These are phyloP conservation scores for Drosophila obscura DNA, from an alignment of 1,140 invertebrate species.

Conservation along the genomic window DNA sequence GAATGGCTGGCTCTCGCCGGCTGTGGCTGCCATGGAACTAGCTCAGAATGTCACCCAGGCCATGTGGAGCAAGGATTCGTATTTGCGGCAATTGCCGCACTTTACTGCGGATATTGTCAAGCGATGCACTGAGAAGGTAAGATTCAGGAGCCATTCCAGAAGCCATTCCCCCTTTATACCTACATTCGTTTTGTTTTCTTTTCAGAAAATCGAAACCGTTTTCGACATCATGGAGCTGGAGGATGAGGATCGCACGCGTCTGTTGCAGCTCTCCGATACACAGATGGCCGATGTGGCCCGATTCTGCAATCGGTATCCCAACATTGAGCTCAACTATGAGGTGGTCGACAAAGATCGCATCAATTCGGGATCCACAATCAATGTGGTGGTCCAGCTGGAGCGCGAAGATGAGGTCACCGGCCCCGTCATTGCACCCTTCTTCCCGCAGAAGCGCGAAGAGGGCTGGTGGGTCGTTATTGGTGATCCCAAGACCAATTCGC, in stretches of 20 bases:
- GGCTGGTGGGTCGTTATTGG: conserved; percentile 99
- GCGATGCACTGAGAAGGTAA: conserved; percentile 92
- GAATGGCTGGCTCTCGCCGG: conserved; percentile 98
- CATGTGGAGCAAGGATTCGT: conserved; percentile 99
- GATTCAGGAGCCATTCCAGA: rapidly evolving
- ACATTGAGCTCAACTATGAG: conserved; percentile 98
- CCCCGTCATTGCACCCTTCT: conserved; percentile 98
- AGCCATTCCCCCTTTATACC: neutral
- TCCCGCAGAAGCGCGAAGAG: conserved; percentile 99
- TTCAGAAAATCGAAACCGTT: conserved; percentile 94
- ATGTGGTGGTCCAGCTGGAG: conserved; percentile 96
- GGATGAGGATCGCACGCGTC: conserved; percentile 94
- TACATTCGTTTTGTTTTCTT: conserved; percentile 28
- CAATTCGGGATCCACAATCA: conserved; percentile 91
- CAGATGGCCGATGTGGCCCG: conserved; percentile 98
- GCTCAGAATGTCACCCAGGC: conserved; percentile 99
- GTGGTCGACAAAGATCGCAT: conserved; percentile 93
- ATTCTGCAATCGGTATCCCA: conserved; percentile 99
- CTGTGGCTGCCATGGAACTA: conserved; percentile 99
- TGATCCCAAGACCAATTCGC: conserved; percentile 96
- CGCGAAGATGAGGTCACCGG: conserved; percentile 98
- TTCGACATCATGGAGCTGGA: conserved; percentile 99
- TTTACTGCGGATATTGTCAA: conserved; percentile 96
- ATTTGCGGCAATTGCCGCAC: conserved; percentile 98
- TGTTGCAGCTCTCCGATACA: conserved; percentile 92